Conservation (phyloP, 2,797 vertebrate species). For the Anas georgica region DNA sequence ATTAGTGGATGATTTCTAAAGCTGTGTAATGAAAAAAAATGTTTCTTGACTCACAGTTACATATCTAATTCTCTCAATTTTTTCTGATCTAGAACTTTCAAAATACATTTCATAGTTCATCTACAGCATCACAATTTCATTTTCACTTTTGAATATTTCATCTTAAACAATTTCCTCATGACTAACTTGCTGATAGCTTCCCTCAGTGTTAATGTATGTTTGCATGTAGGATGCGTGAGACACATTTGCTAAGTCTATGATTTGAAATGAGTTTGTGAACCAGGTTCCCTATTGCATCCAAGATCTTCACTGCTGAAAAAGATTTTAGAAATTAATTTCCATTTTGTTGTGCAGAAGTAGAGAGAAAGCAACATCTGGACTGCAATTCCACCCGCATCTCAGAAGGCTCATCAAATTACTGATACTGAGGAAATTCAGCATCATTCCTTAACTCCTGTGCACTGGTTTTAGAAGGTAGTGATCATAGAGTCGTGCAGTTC, state of each 20-base stretch:
- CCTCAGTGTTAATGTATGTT: neutral
- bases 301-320: neutral
- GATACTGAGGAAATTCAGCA: neutral
- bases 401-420: neutral
- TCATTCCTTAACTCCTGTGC: neutral
- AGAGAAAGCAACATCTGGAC: neutral
- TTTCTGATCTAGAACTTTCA: neutral
- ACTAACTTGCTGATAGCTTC: neutral
- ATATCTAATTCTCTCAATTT: neutral
- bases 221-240: neutral
- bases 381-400: neutral
- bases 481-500: neutral
- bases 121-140: neutral
- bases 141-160: neutral
- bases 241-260: neutral
- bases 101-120: neutral
- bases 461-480: neutral
- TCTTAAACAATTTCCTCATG: neutral
- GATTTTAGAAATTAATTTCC: neutral
- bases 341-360: neutral
- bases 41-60: neutral
- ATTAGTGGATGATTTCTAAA: neutral
- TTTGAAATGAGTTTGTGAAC: neutral
- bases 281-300: neutral
- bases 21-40: neutral